Evolutionary conservation across 2,888 invertebrate genomes (phyloP), one percentile per base, ranked within the genome.

Genomic region (Choristoneura rosaceana): DNA sequence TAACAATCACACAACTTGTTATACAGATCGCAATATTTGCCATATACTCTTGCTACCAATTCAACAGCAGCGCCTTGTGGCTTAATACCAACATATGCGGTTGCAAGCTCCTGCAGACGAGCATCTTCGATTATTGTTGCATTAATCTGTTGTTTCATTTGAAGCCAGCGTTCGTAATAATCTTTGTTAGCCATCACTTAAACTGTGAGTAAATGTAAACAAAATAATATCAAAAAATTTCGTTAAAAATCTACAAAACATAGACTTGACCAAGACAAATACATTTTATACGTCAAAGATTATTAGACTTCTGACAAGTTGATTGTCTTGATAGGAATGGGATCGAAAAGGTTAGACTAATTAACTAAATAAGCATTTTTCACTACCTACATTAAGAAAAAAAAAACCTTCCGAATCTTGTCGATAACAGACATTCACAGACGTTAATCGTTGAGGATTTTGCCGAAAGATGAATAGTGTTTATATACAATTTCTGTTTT

Each of bases 1-100:
- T 96, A 94, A 75, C 95, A 95, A 14, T 93, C 90, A 67, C 95
- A 95, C 10, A 96, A 82, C 74, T 93, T 93, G 80, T 95, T 95
- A 61, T 95, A 95, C 14, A 95, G 76, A 73, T 93, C 84, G 76
- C 94, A 93, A 78, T 95, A 96, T 76, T 91, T 93, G 58, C 90
- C 85, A 74, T 95, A 95, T 0, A 94, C 86, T 73, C 94, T 92
- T 5, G 94, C 91, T 0, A 95, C 88, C 8, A 94, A 80, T 77
- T 93, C 91, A 8, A 93, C 93, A 1, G 95, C 95, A 5, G 91
- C 83, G 2, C 81, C 86, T 79, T 95, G 92, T 1, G 95, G 94
- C 70, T 91, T 94, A 14, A 94, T 78, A 3, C 94, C 93, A 3
- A 92, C 25, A 3, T 67, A 77, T 2, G 71, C 78, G 2, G 76